Evolutionary conservation across 2,888 invertebrate species (phyloP).

Genomic region (Didymodactylos carnosus): DNA sequence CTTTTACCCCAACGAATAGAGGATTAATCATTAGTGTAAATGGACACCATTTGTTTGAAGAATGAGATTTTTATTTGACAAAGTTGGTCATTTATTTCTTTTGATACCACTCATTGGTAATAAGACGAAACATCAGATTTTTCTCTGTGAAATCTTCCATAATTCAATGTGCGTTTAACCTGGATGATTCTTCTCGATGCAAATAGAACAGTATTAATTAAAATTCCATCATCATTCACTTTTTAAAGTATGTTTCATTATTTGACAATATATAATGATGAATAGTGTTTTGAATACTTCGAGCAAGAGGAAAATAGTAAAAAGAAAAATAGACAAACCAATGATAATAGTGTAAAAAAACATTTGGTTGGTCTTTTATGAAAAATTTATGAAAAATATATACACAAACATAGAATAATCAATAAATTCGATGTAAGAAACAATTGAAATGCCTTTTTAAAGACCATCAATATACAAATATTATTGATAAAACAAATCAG

Average conservation of each 20-base stretch:
- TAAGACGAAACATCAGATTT: too few species aligned
- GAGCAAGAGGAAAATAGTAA: neutral
- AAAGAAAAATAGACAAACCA: neutral
- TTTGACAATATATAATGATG: neutral
- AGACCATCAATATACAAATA: neutral
- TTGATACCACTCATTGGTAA: too few species aligned
- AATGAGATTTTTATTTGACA: too few species aligned
- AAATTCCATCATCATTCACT: neutral
- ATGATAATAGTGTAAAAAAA: neutral
- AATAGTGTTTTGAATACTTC: neutral
- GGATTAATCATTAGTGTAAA: too few species aligned
- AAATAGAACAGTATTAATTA: too few species aligned
- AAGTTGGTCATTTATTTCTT: too few species aligned
- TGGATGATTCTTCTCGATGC: too few species aligned
- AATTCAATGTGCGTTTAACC: too few species aligned
- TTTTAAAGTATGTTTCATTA: neutral
- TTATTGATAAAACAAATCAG: neutral
- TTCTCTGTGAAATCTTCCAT: too few species aligned
- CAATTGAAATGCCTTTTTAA: neutral
- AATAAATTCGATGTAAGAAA: neutral
- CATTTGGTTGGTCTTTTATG: neutral
- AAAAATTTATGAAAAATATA: neutral
- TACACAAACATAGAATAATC: neutral
- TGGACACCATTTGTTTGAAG: too few species aligned
- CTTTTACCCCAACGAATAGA: too few species aligned